A percentile compares a stretch with the other conserved stretches of the same genome.
Conservation (phyloP, 1,140 invertebrate genomes). For the Aricia agestis region DNA sequence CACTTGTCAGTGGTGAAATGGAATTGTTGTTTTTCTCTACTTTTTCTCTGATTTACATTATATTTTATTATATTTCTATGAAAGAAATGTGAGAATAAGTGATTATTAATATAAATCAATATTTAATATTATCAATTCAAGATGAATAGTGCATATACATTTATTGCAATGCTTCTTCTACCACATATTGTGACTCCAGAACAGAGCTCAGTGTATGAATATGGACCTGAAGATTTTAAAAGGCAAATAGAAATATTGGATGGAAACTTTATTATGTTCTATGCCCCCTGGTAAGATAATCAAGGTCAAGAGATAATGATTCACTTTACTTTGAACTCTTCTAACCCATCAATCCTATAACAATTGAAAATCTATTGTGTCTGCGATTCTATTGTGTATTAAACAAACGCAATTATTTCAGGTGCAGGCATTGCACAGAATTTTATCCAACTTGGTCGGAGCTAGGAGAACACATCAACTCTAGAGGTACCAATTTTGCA, state of each 20-base stretch:
- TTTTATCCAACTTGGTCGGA: slow-evolving; percentile 63
- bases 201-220: slow-evolving; percentile 56
- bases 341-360: too few relatives aligned
- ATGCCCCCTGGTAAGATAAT: slow-evolving; percentile 57
- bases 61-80: neutral
- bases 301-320: neutral
- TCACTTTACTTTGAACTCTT: slow-evolving; percentile 16
- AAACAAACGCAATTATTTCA: slow-evolving; percentile 30
- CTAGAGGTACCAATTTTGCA: slow-evolving; percentile 63
- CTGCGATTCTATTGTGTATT: too few relatives aligned
- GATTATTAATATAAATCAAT: neutral
- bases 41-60: neutral
- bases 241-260: slow-evolving; percentile 61
- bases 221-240: slow-evolving; percentile 57
- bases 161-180: slow-evolving; percentile 27
- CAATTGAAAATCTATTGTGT: too few relatives aligned
- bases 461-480: slow-evolving; percentile 58
- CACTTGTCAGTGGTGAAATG: too few relatives aligned
- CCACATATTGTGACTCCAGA: slow-evolving; percentile 55
- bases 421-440: slow-evolving; percentile 63
- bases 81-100: neutral
- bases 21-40: too few relatives aligned
- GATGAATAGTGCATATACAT: slow-evolving; percentile 5
- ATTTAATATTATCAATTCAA: neutral
- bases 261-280: slow-evolving; percentile 70